Evolutionary conservation across 2,888 invertebrate species (phyloP).

Genomic region (Andrena praecox): DNA sequence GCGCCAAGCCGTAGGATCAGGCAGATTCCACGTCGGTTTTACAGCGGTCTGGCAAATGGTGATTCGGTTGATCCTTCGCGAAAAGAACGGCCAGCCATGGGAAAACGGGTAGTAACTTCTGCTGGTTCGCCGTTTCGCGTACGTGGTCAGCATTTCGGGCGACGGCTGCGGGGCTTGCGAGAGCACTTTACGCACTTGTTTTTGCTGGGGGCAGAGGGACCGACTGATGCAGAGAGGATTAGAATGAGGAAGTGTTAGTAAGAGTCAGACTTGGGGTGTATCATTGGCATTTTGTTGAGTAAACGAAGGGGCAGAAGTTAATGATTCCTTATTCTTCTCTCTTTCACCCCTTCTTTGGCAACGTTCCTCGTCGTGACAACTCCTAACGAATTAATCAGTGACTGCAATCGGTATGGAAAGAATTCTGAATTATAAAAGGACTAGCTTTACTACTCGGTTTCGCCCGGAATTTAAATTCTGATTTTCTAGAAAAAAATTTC

Average conservation of each 20-base stretch:
- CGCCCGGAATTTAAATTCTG: too few relatives aligned
- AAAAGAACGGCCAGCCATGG: slow-evolving; percentile 20
- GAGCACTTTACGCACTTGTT: slow-evolving; percentile 26
- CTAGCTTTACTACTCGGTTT: too few relatives aligned
- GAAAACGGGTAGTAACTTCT: slow-evolving; percentile 24
- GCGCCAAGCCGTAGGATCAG: slow-evolving; percentile 31
- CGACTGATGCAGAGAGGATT: slow-evolving; percentile 1
- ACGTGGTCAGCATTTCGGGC: slow-evolving; percentile 25
- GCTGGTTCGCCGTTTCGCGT: background rate
- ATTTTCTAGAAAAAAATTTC: too few relatives aligned
- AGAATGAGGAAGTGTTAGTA: background rate
- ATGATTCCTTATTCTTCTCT: too few relatives aligned
- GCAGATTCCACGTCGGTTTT: slow-evolving; percentile 34
- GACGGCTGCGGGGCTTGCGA: slow-evolving; percentile 14
- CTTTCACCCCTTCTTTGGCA: too few relatives aligned
- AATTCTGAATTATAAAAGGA: too few relatives aligned
- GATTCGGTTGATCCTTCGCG: slow-evolving; percentile 47
- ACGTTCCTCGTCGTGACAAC: too few relatives aligned
- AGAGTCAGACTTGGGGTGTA: too few relatives aligned
- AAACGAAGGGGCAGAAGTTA: too few relatives aligned
- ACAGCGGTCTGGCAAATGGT: slow-evolving; percentile 39
- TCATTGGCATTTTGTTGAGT: too few relatives aligned
- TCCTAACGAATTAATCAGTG: too few relatives aligned
- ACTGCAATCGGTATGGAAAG: too few relatives aligned
- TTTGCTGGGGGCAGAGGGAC: background rate